These are phyloP conservation scores for Melanostoma mellinum DNA, from an alignment of 2,888 invertebrate genomes.

Conservation along the genomic window DNA sequence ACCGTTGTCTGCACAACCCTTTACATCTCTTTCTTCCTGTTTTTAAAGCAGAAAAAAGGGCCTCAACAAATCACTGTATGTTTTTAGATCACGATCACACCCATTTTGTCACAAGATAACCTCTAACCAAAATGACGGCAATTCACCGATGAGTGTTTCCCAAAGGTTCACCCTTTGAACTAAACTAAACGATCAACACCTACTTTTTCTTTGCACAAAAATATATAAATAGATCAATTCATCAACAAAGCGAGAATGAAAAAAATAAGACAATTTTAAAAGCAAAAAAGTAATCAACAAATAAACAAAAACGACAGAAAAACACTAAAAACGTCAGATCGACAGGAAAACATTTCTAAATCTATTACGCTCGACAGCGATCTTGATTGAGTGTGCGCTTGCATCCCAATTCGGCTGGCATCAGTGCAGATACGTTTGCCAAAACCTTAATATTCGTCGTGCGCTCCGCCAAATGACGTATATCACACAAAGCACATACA, in stretches of 20 bases:
- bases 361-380: conserved; percentile 48
- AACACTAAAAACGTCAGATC: conserved; percentile 63
- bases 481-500: conserved; percentile 25
- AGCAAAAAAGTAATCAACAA: conserved; percentile 22
- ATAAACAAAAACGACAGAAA: conserved; percentile 27
- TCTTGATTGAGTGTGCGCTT: conserved; percentile 55
- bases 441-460: conserved; percentile 63
- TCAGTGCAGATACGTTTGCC: conserved; percentile 42
- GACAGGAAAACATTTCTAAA: conserved; percentile 59
- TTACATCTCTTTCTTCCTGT: too few relatives aligned
- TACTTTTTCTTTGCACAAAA: conserved; percentile 3
- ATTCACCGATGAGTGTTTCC: background rate
- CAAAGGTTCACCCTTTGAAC: conserved; percentile 24
- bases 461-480: conserved; percentile 65
- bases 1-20: too few relatives aligned
- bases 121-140: background rate
- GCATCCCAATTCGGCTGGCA: conserved; percentile 26
- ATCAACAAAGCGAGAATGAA: conserved; percentile 23
- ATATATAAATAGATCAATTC: conserved; percentile 10
- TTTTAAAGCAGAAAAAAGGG: too few relatives aligned
- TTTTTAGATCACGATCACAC: too few relatives aligned
- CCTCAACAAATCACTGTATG: too few relatives aligned
- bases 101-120: background rate
- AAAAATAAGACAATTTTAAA: background rate
- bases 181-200: conserved; percentile 14